Evolutionary conservation across 2,888 invertebrate species (phyloP), one percentile per base, ranked within the genome.

Genomic region (Brachylomia viminalis): DNA sequence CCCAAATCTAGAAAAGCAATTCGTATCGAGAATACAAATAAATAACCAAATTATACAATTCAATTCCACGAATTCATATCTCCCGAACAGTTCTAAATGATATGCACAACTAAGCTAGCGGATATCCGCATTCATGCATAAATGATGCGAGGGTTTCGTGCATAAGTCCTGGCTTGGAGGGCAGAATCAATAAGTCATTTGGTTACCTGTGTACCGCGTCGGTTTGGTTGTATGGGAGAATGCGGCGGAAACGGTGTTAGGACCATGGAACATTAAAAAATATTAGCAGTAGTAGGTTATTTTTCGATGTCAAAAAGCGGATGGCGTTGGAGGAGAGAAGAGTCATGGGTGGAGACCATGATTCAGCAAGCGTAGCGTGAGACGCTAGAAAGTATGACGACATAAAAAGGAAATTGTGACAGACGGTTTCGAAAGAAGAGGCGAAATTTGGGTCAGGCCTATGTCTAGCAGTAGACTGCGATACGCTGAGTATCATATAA

Each of bases 161-260:
- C 58, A 54, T 64, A 85, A 75, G 69, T 72, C 65, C 75, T 66
- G 69, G 27, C 52, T 64, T 17, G 33, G 65, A 61, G 58, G 30
- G 52, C 62, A 54, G 58, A 82, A 85, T 85, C 85, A 85, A 85
- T 82, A 85, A 85, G 76, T 78, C 73, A 85, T 85, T 72, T 65
- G 47, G 59, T 59, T 81, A 66, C 67, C 75, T 80, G 65, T 42
- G n/a, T n/a, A n/a, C n/a, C n/a, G 47, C 65, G 27, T 49, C 56
- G 30, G 15, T 66, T 67, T 45, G 3, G 15, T 27, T 67, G 56
- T 68, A 11, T 33, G 8, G 10, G n/a, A 38, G 20, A 15, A 8
- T 71, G 20, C 8, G n/a, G n/a, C 0, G 30, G 7, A 54, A 33
- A 52, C 6, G 17, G 33, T n/a, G 17, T n/a, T 2, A n/a, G 33